Evolutionary conservation across 2,888 invertebrate genomes (phyloP).

Genomic region (Chrysopilus asiliformis): DNA sequence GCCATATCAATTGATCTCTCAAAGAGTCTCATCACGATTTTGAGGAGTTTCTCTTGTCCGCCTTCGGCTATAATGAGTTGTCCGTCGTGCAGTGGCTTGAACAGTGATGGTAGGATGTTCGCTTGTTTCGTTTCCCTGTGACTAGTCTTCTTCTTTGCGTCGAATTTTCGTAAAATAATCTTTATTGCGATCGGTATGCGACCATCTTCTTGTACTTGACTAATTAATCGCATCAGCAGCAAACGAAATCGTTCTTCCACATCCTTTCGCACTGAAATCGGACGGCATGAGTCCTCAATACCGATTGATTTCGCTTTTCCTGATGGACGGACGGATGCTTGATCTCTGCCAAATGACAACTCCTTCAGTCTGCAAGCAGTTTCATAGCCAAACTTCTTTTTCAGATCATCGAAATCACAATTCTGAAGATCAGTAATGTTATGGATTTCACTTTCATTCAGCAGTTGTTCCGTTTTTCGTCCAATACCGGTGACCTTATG

Average conservation of each 20-base stretch:
- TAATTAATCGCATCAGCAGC: conserved; percentile 53
- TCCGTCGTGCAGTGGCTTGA: conserved; percentile 39
- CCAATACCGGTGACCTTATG: conserved; percentile 65
- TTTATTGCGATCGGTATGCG: conserved; percentile 62
- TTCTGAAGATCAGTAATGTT: conserved; percentile 55
- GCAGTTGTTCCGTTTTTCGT: conserved; percentile 48
- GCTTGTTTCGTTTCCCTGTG: conserved; percentile 65
- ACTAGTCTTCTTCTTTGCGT: conserved; percentile 49
- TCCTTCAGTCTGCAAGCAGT: conserved; percentile 55
- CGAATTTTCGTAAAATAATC: conserved; percentile 60
- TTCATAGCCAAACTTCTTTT: conserved; percentile 51
- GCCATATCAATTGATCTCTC: conserved; percentile 56
- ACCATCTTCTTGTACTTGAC: conserved; percentile 63
- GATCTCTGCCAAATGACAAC: conserved; percentile 62
- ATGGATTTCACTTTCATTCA: conserved; percentile 50
- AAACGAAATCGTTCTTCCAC: conserved; percentile 58
- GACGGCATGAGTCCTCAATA: conserved; percentile 64
- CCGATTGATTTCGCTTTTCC: conserved; percentile 70
- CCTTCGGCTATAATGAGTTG: conserved; percentile 36
- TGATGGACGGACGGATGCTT: conserved; percentile 53
- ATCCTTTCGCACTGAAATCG: conserved; percentile 57
- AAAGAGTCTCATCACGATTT: conserved; percentile 59
- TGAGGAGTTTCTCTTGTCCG: conserved; percentile 51
- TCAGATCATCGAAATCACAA: conserved; percentile 42
- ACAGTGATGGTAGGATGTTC: conserved; percentile 54